Evolutionary conservation across 2,888 invertebrate genomes (phyloP), one percentile per base, ranked within the genome.

Genomic region (Sminthurides aquaticus): DNA sequence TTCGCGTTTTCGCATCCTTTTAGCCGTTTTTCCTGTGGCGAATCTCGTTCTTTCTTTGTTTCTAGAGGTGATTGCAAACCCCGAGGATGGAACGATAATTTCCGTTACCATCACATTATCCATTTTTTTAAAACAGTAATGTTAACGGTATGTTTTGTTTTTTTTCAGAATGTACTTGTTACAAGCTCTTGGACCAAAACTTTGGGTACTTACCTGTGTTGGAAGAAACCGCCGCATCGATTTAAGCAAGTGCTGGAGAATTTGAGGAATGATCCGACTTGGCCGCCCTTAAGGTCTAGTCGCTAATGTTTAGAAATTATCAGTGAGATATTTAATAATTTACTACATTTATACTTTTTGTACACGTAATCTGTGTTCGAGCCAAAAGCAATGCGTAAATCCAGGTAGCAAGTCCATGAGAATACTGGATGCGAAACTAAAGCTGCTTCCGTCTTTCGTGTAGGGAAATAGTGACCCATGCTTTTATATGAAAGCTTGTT

Each of bases 41-140:
- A 86, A 87, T 78, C 78, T 86, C 48, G 62, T 85, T 43, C 67
- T 84, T 22, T 82, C 86, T 52, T 78, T 84, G 48, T 79, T 82
- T 62, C 82, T 86, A 66, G 87, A 87, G 83, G 87, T 87, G 77
- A 79, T 75, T 71, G 8, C 1, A 20, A n/a, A n/a, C n/a, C n/a
- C n/a, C n/a, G n/a, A n/a, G n/a, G n/a, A n/a, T n/a, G n/a, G n/a
- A n/a, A n/a, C n/a, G n/a, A n/a, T n/a, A n/a, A n/a, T n/a, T n/a
- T n/a, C n/a, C n/a, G n/a, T n/a, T n/a, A n/a, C n/a, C n/a, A n/a
- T 52, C 11, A 15, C n/a, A n/a, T n/a, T n/a, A 18, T 52, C 2
- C 20, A 48, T 24, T 59, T 34, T 20, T 49, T 26, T 60, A 49
- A 22, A 18, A 43, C 8, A 52, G 15, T 2, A 26, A 57, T 29